A percentile compares a stretch with the other conserved stretches of the same genome.
Evolutionary conservation across 2,797 vertebrate genomes (phyloP).

Genomic region (Garrulus glandarius): DNA sequence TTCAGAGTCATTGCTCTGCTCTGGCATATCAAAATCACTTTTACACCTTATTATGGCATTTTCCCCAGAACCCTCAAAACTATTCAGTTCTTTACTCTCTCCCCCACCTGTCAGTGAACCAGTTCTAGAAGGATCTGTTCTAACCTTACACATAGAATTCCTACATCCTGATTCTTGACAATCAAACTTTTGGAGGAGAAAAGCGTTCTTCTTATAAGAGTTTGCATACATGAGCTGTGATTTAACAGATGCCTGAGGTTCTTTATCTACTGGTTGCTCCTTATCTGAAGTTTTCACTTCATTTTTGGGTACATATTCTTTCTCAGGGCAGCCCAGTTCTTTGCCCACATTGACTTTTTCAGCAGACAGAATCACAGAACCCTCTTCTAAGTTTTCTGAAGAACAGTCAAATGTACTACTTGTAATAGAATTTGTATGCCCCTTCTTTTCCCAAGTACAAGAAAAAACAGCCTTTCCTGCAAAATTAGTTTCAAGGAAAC

Average conservation of each 20-base stretch:
- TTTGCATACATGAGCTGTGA: not conserved
- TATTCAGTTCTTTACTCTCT: not conserved
- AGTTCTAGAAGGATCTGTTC: not conserved
- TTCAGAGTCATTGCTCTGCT: slow-evolving; percentile 38
- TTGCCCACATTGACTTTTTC: not conserved
- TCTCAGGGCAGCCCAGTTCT: not conserved
- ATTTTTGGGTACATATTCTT: not conserved
- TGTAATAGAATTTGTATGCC: not conserved
- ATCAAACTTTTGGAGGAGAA: not conserved
- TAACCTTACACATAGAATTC: not conserved
- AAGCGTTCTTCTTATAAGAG: not conserved
- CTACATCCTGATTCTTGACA: not conserved
- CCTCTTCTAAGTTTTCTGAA: not conserved
- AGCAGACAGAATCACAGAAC: not conserved
- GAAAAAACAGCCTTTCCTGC: not conserved
- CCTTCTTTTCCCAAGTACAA: not conserved
- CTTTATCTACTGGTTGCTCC: not conserved
- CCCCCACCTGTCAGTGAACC: not conserved
- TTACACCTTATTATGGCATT: not conserved
- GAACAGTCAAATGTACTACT: not conserved
- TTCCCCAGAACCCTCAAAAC: not conserved
- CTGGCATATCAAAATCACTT: not conserved
- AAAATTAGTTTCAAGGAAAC: not conserved
- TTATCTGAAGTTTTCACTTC: not conserved
- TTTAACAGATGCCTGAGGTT: not conserved